These are phyloP conservation scores for Dermatophagoides farinae DNA, from an alignment of 1,140 invertebrate species.

Conservation along the genomic window DNA sequence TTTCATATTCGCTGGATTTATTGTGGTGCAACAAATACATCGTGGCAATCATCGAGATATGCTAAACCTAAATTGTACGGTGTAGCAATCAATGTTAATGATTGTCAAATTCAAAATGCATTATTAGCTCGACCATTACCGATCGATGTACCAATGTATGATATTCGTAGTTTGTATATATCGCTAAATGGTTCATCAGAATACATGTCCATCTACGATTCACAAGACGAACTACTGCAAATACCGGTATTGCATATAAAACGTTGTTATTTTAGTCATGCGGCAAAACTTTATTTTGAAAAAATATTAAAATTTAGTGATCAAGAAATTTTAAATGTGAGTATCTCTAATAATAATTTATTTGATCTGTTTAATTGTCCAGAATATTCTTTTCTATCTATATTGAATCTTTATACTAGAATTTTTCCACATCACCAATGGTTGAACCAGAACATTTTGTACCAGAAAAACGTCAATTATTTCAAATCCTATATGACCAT, in stretches of 20 bases:
- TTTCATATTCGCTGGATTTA: not conserved
- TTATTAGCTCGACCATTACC: not conserved
- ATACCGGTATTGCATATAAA: not conserved
- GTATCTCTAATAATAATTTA: not conserved
- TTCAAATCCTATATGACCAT: not conserved
- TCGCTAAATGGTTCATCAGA: not conserved
- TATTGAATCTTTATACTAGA: not conserved
- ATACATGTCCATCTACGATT: not conserved
- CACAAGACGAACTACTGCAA: not conserved
- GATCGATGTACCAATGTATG: not conserved
- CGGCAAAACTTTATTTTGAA: not conserved
- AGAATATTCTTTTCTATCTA: not conserved
- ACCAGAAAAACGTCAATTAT: not conserved
- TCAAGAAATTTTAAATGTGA: slow-evolving; percentile 7
- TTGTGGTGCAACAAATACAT: not conserved
- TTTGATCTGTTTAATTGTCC: not conserved
- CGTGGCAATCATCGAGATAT: not conserved
- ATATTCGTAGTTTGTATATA: not conserved
- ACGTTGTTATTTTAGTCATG: not conserved
- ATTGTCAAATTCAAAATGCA: not conserved
- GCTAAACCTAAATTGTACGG: not conserved
- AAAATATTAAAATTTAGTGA: not conserved
- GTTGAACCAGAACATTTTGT: slow-evolving; percentile 5
- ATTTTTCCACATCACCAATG: slow-evolving; percentile 5
- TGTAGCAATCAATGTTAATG: not conserved